Evolutionary conservation across 2,113 vertebrate genomes (phyloP), one percentile per base, ranked within the genome.

Genomic region (Gasterosteus nipponicus): DNA sequence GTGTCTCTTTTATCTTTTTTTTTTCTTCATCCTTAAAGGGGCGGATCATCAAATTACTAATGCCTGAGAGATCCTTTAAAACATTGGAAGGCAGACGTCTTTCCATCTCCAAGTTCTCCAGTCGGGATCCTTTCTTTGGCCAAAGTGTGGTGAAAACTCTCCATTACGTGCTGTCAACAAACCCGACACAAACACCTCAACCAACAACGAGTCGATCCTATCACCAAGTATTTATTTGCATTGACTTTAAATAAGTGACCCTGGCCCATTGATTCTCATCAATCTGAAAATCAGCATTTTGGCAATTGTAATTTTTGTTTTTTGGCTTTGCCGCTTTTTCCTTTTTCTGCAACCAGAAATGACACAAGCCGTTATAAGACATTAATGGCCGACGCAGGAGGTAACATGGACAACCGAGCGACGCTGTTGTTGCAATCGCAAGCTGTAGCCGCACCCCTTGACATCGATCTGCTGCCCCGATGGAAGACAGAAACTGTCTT

Each of bases 81-180:
- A 42, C 33, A 57, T 46, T 86, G 82, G 82, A 77, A 79, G 59
- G 29, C 59, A 67, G 59, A 67, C 0, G 1, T 38, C 70, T 83
- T 79, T 85, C 73, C 82, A 66, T 79, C 82, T 85, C 75, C 39
- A 70, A 81, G 46, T 81, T 81, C 70, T 72, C 22, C 19, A 38
- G 42, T 46, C 73, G 71, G 49, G 62, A 12, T 53, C 15, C 12
- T 67, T 59, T 64, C 31, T 26, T 26, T 26, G 22, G 22, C 22
- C 22, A 26, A 18, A 19, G 10, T 49, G 29, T 49, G 19, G 18
- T 18, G 49, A n/a, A 51, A 51, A 39, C 19, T 66, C 63, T 49
- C 3, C 7, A 10, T 67, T 53, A 22, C 3, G 5, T 8, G 35
- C 14, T 26, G 2, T 54, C 12, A 15, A 54, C 19, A 22, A 26